These are phyloP conservation scores for Nematolebias whitei DNA, from an alignment of 2,113 vertebrate species.

Conservation along the genomic window DNA sequence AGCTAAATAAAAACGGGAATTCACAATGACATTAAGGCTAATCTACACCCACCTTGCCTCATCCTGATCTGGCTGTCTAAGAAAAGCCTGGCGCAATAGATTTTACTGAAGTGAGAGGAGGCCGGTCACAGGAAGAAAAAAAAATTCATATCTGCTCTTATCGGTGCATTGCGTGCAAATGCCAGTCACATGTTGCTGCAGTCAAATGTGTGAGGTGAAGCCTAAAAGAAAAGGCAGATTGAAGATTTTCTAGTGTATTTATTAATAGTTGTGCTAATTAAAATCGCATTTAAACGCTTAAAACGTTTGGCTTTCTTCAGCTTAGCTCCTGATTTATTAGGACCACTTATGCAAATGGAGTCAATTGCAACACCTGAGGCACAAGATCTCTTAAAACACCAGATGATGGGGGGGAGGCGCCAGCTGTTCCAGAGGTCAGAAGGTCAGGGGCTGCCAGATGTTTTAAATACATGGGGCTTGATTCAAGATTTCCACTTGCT, in stretches of 20 bases:
- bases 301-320: conserved; percentile 51
- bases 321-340: conserved; percentile 70
- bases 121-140: conserved; percentile 20
- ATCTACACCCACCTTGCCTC: conserved; percentile 68
- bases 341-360: conserved; percentile 73
- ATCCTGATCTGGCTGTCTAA: conserved; percentile 58
- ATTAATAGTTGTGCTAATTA: conserved; percentile 50
- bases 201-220: conserved; percentile 41
- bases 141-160: conserved; percentile 36
- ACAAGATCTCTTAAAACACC: conserved; percentile 51
- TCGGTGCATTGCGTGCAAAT: conserved; percentile 33
- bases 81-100: conserved; percentile 59
- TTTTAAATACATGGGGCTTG: conserved; percentile 31
- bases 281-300: conserved; percentile 41
- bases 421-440: conserved; percentile 54
- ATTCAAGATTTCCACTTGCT: conserved; percentile 31
- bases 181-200: conserved; percentile 36
- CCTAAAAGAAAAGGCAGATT: conserved; percentile 8
- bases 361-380: conserved; percentile 72
- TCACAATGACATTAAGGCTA: conserved; percentile 65
- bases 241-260: conserved; percentile 36
- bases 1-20: conserved; percentile 57
- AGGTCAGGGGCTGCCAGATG: conserved; percentile 46
- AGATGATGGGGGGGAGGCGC: conserved; percentile 42
- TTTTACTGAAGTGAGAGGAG: conserved; percentile 58